phyloP scores from a whole-genome alignment of 2,888 invertebrate species.

The Ceramica pisi region DNA sequence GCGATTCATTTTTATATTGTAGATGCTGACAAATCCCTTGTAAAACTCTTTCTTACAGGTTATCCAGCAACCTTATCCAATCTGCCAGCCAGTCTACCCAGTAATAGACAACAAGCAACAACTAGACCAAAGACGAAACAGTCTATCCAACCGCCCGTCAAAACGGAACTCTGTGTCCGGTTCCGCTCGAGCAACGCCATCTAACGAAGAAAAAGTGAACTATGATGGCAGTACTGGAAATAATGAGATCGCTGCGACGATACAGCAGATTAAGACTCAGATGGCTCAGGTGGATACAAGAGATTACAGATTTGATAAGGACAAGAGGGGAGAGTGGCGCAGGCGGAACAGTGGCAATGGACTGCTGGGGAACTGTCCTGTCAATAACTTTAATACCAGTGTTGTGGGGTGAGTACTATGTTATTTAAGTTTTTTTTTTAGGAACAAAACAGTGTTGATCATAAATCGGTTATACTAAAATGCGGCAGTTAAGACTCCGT shows the following conservation, averaged over 20 bases:
- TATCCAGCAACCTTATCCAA: slow-evolving; percentile 79
- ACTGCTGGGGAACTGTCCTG: slow-evolving; percentile 80
- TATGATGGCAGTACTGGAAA: slow-evolving; percentile 59
- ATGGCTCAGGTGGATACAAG: slow-evolving; percentile 76
- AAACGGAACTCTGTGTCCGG: slow-evolving; percentile 68
- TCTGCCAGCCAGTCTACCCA: slow-evolving; percentile 79
- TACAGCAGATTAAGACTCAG: slow-evolving; percentile 84
- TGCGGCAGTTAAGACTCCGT: neutral
- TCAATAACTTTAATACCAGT: slow-evolving; percentile 67
- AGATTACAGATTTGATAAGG: slow-evolving; percentile 57
- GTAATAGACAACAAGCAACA: slow-evolving; percentile 64
- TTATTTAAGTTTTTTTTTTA: too few species aligned
- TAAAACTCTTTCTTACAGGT: slow-evolving; percentile 67
- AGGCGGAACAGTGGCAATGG: slow-evolving; percentile 80
- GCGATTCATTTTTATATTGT: too few species aligned
- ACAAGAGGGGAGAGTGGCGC: slow-evolving; percentile 66
- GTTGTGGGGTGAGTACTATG: slow-evolving; percentile 70
- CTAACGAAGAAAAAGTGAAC: slow-evolving; percentile 67
- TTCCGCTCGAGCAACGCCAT: slow-evolving; percentile 73
- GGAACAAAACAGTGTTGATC: too few species aligned
- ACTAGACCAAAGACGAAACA: slow-evolving; percentile 57
- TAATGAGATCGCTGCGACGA: slow-evolving; percentile 78
- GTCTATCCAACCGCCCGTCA: slow-evolving; percentile 52
- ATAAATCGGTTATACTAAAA: neutral
- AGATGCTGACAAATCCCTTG: too few species aligned